Conservation (phyloP, 2,113 vertebrate genomes). For the Phyllopteryx taeniolatus region DNA sequence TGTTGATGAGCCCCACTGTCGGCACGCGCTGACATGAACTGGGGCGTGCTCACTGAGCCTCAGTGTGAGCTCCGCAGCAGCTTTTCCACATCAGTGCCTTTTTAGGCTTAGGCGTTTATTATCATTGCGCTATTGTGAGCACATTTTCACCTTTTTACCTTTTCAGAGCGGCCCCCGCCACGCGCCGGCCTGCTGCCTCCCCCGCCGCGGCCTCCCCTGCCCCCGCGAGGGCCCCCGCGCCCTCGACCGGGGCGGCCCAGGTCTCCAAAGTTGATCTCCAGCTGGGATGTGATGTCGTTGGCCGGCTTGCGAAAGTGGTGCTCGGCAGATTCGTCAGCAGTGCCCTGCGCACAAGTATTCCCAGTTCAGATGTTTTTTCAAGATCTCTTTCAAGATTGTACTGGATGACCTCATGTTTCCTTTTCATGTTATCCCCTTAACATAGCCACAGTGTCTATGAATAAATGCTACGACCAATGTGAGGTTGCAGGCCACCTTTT, state of each 20-base stretch:
- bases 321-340: constrained; percentile 84
- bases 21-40: too few relatives aligned
- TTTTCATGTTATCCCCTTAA: not conserved
- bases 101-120: constrained; percentile 7
- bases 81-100: constrained; percentile 46
- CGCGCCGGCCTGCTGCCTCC: constrained; percentile 78
- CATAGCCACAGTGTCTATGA: not conserved
- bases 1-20: too few relatives aligned
- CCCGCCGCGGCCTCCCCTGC: constrained; percentile 82
- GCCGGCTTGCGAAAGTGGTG: constrained; percentile 98
- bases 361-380: not conserved
- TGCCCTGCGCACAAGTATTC: constrained; percentile 57
- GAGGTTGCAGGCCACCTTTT: constrained; percentile 51
- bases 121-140: constrained; percentile 24
- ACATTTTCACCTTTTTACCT: constrained; percentile 74
- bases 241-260: constrained; percentile 94
- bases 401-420: not conserved
- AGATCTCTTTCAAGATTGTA: too few relatives aligned
- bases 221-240: constrained; percentile 87
- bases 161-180: constrained; percentile 89
- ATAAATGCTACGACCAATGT: constrained; percentile 1
- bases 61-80: constrained; percentile 16
- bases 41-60: too few relatives aligned
- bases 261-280: constrained; percentile 99
- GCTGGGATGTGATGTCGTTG: constrained; percentile 97